phyloP scores from a whole-genome alignment of 2,113 vertebrate species.

The Piliocolobus tephrosceles region DNA sequence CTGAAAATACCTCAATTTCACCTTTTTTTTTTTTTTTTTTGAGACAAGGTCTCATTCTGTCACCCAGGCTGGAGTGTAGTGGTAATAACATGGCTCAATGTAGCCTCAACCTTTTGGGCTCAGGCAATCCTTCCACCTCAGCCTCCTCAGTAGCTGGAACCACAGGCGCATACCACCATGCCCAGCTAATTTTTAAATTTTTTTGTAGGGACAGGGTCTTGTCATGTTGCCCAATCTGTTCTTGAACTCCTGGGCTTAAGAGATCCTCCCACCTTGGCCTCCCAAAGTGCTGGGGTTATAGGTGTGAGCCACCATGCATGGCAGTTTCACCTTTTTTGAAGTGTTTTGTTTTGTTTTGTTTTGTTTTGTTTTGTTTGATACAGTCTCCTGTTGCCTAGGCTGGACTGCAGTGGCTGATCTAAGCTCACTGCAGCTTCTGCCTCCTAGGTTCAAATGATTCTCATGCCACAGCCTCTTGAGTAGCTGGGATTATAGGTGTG shows the following conservation, averaged over 20 bases:
- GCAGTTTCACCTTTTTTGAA: neutral
- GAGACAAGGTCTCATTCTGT: neutral
- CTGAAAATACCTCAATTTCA: neutral
- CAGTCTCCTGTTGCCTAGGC: no score
- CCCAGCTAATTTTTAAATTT: neutral
- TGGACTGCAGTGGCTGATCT: no score
- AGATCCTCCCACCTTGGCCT: neutral
- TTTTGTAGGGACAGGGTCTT: neutral
- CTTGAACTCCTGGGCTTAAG: neutral
- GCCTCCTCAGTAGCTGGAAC: neutral
- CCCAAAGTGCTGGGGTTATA: neutral
- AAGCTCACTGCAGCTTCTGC: no score
- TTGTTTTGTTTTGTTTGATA: no score
- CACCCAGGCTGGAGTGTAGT: neutral
- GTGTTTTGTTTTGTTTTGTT: no score
- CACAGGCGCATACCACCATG: neutral
- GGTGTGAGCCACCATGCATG: neutral
- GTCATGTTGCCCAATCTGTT: neutral
- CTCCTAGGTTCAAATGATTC: no score
- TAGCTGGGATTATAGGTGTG: no score
- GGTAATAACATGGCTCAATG: neutral
- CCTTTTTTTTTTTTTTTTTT: neutral
- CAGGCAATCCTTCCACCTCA: neutral
- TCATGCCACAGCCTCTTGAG: no score
- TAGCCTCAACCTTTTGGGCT: neutral